These are phyloP conservation scores for Patella caerulea DNA, from an alignment of 2,888 invertebrate genomes.

Conservation along the genomic window DNA sequence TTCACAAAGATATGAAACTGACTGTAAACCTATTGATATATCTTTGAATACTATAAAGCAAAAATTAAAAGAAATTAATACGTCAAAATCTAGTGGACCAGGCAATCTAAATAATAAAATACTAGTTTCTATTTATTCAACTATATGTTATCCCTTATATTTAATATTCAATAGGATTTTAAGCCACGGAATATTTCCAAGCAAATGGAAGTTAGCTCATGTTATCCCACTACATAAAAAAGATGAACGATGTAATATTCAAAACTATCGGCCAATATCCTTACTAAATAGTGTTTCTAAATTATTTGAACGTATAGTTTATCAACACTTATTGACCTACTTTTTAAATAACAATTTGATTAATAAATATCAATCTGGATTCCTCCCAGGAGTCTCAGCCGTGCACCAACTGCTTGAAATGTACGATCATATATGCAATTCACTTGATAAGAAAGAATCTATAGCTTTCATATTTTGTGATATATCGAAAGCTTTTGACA, in stretches of 20 bases:
- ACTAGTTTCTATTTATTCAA: no score
- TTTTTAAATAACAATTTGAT: slow-evolving; percentile 33
- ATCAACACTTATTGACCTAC: slow-evolving; percentile 32
- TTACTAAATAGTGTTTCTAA: slow-evolving; percentile 36
- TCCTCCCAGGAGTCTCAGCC: slow-evolving; percentile 36
- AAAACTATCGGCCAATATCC: slow-evolving; percentile 42
- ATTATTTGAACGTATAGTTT: slow-evolving; percentile 39
- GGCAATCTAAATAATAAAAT: neutral
- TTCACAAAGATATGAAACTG: no score
- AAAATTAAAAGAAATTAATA: neutral
- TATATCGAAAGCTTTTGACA: slow-evolving; percentile 31
- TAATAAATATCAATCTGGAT: slow-evolving; percentile 39
- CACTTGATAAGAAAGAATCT: slow-evolving; percentile 30
- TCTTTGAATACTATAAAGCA: neutral
- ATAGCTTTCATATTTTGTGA: slow-evolving; percentile 39
- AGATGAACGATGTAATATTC: slow-evolving; percentile 28
- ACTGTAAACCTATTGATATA: no score
- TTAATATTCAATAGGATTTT: no score
- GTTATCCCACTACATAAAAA: slow-evolving; percentile 41
- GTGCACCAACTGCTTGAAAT: slow-evolving; percentile 39
- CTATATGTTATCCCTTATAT: no score
- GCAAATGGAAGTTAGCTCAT: slow-evolving; percentile 36
- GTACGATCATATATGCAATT: slow-evolving; percentile 28
- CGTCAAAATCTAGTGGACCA: slow-evolving; percentile 3
- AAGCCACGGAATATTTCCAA: slow-evolving; percentile 25